Percentiles rank a stretch among this genome's conserved stretches.
phyloP scores from a whole-genome alignment of 2,888 invertebrate genomes.

The Thereva unica region DNA sequence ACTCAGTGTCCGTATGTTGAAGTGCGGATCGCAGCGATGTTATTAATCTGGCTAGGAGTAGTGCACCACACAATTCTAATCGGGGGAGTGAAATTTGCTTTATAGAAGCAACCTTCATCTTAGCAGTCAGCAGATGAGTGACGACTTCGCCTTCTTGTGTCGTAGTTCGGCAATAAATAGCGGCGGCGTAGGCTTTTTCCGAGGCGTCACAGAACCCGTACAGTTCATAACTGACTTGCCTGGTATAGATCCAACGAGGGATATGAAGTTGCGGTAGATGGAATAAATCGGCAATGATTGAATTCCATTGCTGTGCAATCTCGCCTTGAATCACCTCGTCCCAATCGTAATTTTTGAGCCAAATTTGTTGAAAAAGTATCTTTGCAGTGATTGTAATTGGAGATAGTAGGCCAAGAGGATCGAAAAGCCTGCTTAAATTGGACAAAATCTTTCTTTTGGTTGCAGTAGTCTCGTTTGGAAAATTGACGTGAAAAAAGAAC shows the following conservation, averaged over 20 bases:
- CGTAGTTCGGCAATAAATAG: neutral
- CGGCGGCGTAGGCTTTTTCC: conserved; percentile 16
- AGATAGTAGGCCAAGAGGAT: neutral
- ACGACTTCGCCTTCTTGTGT: too few species aligned
- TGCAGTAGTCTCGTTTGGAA: neutral
- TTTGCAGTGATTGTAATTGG: conserved; percentile 3
- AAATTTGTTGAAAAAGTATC: conserved; percentile 2
- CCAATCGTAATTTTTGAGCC: conserved; percentile 5
- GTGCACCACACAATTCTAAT: too few species aligned
- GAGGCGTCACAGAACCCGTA: neutral
- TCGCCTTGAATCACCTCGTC: neutral
- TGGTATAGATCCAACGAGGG: neutral
- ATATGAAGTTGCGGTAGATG: neutral
- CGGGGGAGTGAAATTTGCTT: too few species aligned
- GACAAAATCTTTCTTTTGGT: neutral
- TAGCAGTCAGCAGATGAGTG: too few species aligned
- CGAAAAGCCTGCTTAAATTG: neutral
- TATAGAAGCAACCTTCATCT: too few species aligned
- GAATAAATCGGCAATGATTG: neutral
- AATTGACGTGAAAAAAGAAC: neutral
- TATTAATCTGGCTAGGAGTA: too few species aligned
- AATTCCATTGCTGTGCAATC: neutral
- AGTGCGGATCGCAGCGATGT: too few species aligned
- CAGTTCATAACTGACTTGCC: neutral
- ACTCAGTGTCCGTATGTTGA: too few species aligned